Conservation (phyloP, 2,797 vertebrate genomes). For the Alectoris magna region DNA sequence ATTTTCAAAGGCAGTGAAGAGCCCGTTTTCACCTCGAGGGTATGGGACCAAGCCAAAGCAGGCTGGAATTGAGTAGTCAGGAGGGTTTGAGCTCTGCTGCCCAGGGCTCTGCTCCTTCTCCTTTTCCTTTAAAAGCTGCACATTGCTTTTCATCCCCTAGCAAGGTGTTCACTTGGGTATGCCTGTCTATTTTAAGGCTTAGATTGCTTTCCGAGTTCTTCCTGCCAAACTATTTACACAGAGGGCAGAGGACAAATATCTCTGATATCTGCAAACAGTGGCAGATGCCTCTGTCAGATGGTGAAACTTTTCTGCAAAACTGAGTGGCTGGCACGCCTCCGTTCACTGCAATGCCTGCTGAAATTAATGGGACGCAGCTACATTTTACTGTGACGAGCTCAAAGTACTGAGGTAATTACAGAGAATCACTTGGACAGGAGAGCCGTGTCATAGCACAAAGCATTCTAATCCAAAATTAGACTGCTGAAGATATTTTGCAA, state of each 20-base stretch:
- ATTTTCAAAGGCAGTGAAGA: not conserved
- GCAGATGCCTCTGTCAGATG: conserved; percentile 1
- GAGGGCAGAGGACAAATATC: conserved; percentile 33
- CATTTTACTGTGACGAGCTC: conserved; percentile 33
- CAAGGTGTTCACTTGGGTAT: not conserved
- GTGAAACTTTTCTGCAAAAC: not conserved
- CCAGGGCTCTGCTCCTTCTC: not conserved
- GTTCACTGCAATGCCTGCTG: not conserved
- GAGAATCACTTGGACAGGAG: not conserved
- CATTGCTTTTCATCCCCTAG: not conserved
- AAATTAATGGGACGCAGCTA: conserved; percentile 28
- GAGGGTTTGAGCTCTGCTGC: not conserved
- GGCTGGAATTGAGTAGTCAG: not conserved
- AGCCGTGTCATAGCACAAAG: not conserved
- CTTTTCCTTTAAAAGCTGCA: not conserved
- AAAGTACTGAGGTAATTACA: conserved; percentile 21
- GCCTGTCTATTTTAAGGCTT: not conserved
- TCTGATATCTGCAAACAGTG: not conserved
- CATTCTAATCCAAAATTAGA: conserved; percentile 6
- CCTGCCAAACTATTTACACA: not conserved
- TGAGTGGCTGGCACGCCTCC: not conserved
- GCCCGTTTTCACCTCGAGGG: not conserved
- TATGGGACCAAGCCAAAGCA: not conserved
- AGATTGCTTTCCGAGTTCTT: not conserved
- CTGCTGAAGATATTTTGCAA: conserved; percentile 14